Evolutionary conservation across 1,140 invertebrate species (phyloP).

Genomic region (Drosophila guanche): DNA sequence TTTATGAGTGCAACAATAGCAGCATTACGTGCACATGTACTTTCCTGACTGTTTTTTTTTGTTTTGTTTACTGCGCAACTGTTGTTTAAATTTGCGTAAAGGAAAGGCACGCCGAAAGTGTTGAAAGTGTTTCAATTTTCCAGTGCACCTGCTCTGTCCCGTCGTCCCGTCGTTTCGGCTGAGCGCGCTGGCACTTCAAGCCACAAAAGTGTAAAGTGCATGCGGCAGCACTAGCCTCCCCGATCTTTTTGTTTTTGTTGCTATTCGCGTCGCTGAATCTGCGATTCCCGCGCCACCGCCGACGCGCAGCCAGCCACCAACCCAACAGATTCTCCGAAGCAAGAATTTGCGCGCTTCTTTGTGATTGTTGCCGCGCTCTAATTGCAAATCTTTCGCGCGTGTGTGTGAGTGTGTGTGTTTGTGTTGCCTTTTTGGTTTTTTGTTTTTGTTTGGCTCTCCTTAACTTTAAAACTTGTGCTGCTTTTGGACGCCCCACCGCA

Average conservation of each 20-base stretch:
- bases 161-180: conserved; percentile 31
- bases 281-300: too few relatives aligned
- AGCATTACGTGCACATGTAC: conserved; percentile 1
- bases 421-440: conserved; percentile 23
- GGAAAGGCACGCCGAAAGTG: conserved; percentile 21
- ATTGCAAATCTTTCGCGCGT: conserved; percentile 45
- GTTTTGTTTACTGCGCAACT: conserved; percentile 33
- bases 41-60: conserved; percentile 7
- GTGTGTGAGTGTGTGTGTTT: conserved; percentile 27
- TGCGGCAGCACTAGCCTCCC: conserved; percentile 33
- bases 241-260: conserved; percentile 29
- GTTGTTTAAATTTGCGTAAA: conserved; percentile 9
- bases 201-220: conserved; percentile 80
- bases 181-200: conserved; percentile 44
- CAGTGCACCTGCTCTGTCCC: conserved; percentile 55
- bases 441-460: conserved; percentile 6
- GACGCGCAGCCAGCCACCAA: too few relatives aligned
- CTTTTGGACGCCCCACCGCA: conserved; percentile 56
- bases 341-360: conserved; percentile 60
- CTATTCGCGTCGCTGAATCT: conserved; percentile 12
- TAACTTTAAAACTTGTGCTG: too few relatives aligned
- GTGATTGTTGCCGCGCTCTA: conserved; percentile 50
- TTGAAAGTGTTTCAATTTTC: conserved; percentile 19
- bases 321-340: conserved; percentile 26
- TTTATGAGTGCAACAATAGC: too few relatives aligned